Conservation (phyloP, 2,797 vertebrate species). For the Xyrichtys novacula region DNA sequence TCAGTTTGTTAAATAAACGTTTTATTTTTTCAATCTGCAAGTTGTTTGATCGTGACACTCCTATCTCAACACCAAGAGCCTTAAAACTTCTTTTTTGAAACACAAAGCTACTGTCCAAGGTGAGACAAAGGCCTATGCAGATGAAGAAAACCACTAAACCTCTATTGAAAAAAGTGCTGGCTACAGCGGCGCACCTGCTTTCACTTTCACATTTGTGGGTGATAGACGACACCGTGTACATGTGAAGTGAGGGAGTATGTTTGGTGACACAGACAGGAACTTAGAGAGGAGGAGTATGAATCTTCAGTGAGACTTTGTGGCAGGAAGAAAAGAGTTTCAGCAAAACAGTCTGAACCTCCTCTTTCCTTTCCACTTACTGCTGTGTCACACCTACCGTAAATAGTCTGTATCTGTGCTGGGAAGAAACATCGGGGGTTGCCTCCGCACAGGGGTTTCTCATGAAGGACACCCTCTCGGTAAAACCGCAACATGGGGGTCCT, state of each 20-base stretch:
- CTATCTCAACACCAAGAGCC: too few relatives aligned
- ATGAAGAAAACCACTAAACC: not conserved
- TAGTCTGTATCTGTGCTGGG: constrained; percentile 46
- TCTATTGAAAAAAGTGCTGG: too few relatives aligned
- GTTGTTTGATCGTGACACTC: too few relatives aligned
- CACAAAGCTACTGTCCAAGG: not conserved
- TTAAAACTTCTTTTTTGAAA: not conserved
- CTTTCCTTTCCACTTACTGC: constrained; percentile 59
- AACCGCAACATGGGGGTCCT: constrained; percentile 52
- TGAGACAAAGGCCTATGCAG: not conserved
- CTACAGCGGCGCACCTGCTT: too few relatives aligned
- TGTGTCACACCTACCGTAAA: constrained; percentile 74
- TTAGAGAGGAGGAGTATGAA: not conserved
- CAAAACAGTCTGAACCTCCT: constrained; percentile 27
- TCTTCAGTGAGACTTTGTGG: constrained; percentile 17
- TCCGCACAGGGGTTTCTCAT: constrained; percentile 44
- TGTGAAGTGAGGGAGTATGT: constrained; percentile 4
- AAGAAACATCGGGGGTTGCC: constrained; percentile 37
- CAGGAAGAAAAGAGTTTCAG: constrained; percentile 53
- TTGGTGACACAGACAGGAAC: constrained; percentile 23
- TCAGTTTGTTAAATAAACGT: too few relatives aligned
- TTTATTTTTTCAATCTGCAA: too few relatives aligned
- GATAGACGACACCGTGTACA: not conserved
- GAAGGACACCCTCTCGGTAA: constrained; percentile 45
- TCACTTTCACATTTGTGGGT: too few relatives aligned